phyloP scores from a whole-genome alignment of 1,140 invertebrate genomes.

The Lycorma delicatula region DNA sequence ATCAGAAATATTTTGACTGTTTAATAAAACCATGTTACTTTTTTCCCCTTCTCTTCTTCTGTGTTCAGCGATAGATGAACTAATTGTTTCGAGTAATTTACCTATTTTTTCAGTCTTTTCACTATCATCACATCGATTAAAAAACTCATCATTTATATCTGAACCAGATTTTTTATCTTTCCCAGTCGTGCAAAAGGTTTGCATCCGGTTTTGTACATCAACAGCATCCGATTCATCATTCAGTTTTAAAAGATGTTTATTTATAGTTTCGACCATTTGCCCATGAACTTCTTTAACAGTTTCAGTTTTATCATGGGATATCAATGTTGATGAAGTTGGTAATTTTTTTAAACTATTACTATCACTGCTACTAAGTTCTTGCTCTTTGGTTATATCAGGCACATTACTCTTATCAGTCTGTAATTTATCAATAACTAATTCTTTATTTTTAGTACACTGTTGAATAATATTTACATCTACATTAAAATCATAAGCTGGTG shows the following conservation, averaged over 20 bases:
- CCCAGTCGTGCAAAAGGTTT: no score
- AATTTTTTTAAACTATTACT: no score
- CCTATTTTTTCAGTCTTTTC: conserved; percentile 15
- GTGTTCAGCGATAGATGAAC: conserved; percentile 23
- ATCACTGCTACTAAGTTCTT: no score
- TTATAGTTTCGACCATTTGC: conserved; percentile 36
- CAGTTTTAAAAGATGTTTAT: conserved; percentile 31
- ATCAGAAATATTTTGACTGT: conserved; percentile 1
- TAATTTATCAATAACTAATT: background rate
- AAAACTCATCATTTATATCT: conserved; percentile 14
- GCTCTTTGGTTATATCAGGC: background rate
- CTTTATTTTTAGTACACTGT: background rate
- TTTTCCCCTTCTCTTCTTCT: conserved; percentile 10
- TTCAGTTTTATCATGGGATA: background rate
- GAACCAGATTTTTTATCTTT: conserved; percentile 7
- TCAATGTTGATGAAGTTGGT: background rate
- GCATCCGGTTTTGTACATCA: no score
- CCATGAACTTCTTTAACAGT: conserved; percentile 24
- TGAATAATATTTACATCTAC: conserved; percentile 5
- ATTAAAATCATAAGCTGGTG: conserved; percentile 59
- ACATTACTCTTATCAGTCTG: background rate
- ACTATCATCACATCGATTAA: conserved; percentile 8
- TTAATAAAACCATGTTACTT: no score
- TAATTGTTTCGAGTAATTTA: conserved; percentile 27
- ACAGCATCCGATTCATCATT: conserved; percentile 34